Percentiles rank a stretch among this genome's conserved stretches.
Conservation (phyloP, 1,140 invertebrate species). For the Drosophila seguyi region DNA sequence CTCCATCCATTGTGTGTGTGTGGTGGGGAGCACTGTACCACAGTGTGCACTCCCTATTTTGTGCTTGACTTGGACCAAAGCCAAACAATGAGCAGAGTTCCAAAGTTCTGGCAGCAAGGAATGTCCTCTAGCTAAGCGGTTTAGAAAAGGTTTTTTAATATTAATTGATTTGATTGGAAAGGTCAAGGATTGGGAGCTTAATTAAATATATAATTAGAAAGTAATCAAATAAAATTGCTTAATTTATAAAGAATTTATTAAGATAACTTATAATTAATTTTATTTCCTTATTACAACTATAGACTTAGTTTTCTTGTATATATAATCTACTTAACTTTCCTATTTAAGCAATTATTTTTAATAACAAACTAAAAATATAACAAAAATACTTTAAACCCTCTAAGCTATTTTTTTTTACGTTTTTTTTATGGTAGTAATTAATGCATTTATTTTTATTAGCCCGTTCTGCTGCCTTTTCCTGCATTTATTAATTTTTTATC, state of each 20-base stretch:
- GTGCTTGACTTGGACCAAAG: constrained; percentile 29
- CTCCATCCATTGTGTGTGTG: constrained; percentile 23
- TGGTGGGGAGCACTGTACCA: constrained; percentile 2
- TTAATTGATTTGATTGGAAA: constrained; percentile 2
- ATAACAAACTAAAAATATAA: not conserved
- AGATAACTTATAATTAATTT: too few species aligned
- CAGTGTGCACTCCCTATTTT: constrained; percentile 19
- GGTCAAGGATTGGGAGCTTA: not conserved
- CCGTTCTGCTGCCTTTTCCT: not conserved
- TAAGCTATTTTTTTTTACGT: too few species aligned
- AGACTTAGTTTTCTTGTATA: too few species aligned
- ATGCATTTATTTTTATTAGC: constrained; percentile 4
- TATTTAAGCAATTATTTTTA: not conserved
- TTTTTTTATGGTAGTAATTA: not conserved
- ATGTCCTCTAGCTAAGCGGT: constrained; percentile 4
- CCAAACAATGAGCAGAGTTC: constrained; percentile 26
- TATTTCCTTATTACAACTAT: rapidly evolving
- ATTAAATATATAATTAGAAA: too few species aligned
- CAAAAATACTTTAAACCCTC: not conserved
- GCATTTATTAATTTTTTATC: constrained; percentile 2
- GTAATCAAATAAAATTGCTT: not conserved
- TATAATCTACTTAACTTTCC: too few species aligned
- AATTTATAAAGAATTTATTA: not conserved
- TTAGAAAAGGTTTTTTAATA: not conserved
- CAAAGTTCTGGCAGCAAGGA: constrained; percentile 18